These are phyloP conservation scores for Adineta ricciae DNA, from an alignment of 2,888 invertebrate genomes.

Conservation along the genomic window DNA sequence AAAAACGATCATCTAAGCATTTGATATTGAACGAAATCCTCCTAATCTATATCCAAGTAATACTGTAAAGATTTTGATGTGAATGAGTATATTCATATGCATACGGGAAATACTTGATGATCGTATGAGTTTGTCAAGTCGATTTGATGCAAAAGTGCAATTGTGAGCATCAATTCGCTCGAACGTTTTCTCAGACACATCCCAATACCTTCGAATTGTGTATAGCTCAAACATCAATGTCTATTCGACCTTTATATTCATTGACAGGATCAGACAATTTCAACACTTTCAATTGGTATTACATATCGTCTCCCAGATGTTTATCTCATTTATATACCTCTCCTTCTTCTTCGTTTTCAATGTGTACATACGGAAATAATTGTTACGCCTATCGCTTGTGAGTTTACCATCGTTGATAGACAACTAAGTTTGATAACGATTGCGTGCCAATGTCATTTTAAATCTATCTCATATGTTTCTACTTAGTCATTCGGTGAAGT, in stretches of 20 bases:
- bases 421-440: too few relatives aligned
- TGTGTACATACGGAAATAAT: not conserved
- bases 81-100: too few relatives aligned
- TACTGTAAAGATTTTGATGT: too few relatives aligned
- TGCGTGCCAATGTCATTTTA: too few relatives aligned
- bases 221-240: not conserved
- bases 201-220: not conserved
- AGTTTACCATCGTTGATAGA: not conserved
- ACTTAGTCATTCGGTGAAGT: too few relatives aligned
- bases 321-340: not conserved
- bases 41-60: too few relatives aligned
- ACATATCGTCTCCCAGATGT: not conserved
- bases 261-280: not conserved
- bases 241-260: not conserved
- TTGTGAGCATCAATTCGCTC: not conserved
- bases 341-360: not conserved
- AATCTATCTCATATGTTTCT: too few relatives aligned
- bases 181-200: not conserved
- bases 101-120: too few relatives aligned
- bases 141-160: not conserved
- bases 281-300: not conserved
- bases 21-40: too few relatives aligned
- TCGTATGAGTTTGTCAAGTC: too few relatives aligned
- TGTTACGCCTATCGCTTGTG: not conserved
- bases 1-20: too few relatives aligned